These are phyloP conservation scores for Neoscelio sp. DNA, from an alignment of 2,888 invertebrate genomes.

Conservation along the genomic window DNA sequence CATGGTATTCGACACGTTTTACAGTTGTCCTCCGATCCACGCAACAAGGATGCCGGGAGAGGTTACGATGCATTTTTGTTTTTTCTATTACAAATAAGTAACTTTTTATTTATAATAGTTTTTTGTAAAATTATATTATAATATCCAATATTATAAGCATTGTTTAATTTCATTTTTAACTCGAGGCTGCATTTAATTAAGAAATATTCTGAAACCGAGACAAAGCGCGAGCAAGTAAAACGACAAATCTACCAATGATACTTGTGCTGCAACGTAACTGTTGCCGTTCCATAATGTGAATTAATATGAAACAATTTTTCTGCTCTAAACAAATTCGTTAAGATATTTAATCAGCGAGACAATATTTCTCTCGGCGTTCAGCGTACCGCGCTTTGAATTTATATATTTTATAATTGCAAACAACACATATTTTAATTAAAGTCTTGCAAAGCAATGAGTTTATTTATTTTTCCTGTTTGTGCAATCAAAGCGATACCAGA, in stretches of 20 bases:
- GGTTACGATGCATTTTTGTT: too few species aligned
- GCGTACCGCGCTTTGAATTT: slow-evolving; percentile 27
- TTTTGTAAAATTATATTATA: too few species aligned
- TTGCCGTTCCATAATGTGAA: slow-evolving; percentile 35
- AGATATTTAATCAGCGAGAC: slow-evolving; percentile 41
- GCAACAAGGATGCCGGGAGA: too few species aligned
- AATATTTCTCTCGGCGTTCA: slow-evolving; percentile 12
- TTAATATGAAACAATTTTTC: slow-evolving; percentile 45
- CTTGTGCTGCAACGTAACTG: slow-evolving; percentile 41
- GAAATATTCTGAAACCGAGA: slow-evolving; percentile 77
- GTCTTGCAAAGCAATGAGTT: neutral
- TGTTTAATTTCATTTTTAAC: slow-evolving; percentile 80
- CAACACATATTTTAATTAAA: slow-evolving; percentile 29
- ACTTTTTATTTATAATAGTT: too few species aligned
- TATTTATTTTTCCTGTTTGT: slow-evolving; percentile 25
- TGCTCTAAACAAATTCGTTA: slow-evolving; percentile 40
- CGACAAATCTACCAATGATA: slow-evolving; percentile 61
- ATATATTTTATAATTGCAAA: slow-evolving; percentile 36
- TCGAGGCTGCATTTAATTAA: slow-evolving; percentile 80
- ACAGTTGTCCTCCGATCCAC: too few species aligned
- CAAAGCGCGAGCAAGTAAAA: slow-evolving; percentile 54
- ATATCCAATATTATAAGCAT: too few species aligned
- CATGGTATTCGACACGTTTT: too few species aligned
- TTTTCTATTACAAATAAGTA: too few species aligned
- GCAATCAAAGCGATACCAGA: slow-evolving; percentile 26